Base-by-base conservation (phyloP, 2,113 vertebrate species). In the Trinectes maculatus region DNA sequence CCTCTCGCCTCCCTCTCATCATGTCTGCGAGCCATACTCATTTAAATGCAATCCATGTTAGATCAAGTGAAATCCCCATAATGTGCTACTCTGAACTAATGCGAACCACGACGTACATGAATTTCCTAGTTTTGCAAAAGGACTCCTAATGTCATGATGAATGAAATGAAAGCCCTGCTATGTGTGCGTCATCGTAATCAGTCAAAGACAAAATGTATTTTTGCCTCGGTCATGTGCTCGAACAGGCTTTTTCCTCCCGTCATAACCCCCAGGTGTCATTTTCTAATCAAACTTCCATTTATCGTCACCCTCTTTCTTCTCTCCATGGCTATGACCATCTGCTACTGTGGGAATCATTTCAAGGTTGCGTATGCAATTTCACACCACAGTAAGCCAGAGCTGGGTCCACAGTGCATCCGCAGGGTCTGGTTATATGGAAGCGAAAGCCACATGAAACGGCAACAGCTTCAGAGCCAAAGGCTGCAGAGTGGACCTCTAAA, bases 301-400 rank as follows among this genome's bases (percentile, higher is more conserved):
- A 79, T 61, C 69, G 78, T 85, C 83, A 74, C 77, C 77, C 82
- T 82, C 72, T 77, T 74, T 68, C 58, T 73, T 61, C 82, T 80
- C 72, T 85, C 74, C 33, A 72, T 83, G 70, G 84, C 79, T 60
- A 65, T 77, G 79, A 80, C 87, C 85, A 87, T 87, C 85, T 87
- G 85, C 77, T 70, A 85, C 84, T 87, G 85, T 85, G 87, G 78
- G 82, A 87, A 87, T 89, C 84, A 88, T 90, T 89, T 90, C 90
- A 90, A 90, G 87, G 87, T 81, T 89, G 83, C 54, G 82, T 82
- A 79, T 88, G 84, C 83, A 88, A 91, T 91, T 91, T 91, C 88
- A 91, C 90, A 91, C 79, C 73, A 88, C 82, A 87, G 83, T 87
- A 86, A 87, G 71, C 80, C 42, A 52, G 71, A 66, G 80, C 54